These are phyloP conservation scores for Oryctes rhinoceros DNA, from an alignment of 1,140 invertebrate species.

Conservation along the genomic window DNA sequence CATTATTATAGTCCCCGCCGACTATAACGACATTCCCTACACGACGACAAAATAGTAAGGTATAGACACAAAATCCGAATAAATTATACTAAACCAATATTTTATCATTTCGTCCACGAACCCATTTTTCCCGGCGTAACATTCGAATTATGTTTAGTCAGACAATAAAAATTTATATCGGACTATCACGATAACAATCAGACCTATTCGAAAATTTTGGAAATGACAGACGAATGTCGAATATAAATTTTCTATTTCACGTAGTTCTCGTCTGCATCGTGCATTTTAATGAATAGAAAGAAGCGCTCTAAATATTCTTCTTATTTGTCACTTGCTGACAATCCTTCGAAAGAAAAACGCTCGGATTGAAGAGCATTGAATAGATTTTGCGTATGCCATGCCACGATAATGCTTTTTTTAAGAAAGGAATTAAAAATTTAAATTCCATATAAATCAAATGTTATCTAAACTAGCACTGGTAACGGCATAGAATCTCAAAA, in stretches of 20 bases:
- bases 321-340: no score
- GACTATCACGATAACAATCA: conserved; percentile 21
- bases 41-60: background rate
- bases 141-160: conserved; percentile 18
- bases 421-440: no score
- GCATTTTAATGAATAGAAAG: no score
- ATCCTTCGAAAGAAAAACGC: no score
- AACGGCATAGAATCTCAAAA: no score
- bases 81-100: conserved; percentile 11
- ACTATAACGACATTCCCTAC: background rate
- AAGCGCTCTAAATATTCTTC: no score
- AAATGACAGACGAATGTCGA: conserved; percentile 8
- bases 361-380: no score
- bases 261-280: background rate
- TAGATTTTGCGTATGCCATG: no score
- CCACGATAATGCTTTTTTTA: no score
- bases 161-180: conserved; percentile 19
- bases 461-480: no score
- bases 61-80: conserved; percentile 8
- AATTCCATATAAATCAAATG: no score
- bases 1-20: conserved; percentile 1
- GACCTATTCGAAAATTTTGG: conserved; percentile 14
- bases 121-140: conserved; percentile 5
- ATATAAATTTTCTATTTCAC: background rate
- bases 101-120: conserved; percentile 12